Base-by-base conservation (phyloP, 2,797 vertebrate species). In the Rousettus madagascariensis region DNA sequence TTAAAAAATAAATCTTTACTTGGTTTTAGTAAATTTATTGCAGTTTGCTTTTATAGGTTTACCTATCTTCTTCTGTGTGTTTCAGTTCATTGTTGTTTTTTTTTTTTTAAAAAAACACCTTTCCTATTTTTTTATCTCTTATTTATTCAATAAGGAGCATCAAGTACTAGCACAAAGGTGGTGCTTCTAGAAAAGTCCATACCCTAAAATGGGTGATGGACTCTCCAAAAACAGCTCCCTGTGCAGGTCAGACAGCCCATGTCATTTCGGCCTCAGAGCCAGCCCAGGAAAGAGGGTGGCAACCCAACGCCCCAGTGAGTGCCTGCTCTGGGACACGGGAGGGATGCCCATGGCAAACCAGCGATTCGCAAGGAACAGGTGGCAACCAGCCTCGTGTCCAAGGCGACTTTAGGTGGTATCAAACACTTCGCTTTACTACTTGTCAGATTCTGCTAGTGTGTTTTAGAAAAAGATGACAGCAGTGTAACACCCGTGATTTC, bases 11-110 rank as follows among this genome's bases (percentile, higher is more conserved):
- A 74, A 63, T 55, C 13, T 49, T 86, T 53, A 68, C 68, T 51
- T 75, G 26, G 53, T 63, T 89, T 96, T 53, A 89, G 83, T 59
- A 15, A 36, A 46, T 83, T 86, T 66, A 77, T 43, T 86, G 68
- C 33, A 66, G 26, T 85, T 93, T 83, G 30, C 17, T 86, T 90
- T 90, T 55, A 86, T 55, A 65, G 9, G 80, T 66, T 11, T 77
- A 59, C 63, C 28, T 85, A n/a, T 75, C 84, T 75, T 78, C 41
- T 80, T 86, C 53, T 36, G 16, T 63, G 20, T 69, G 51, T 49
- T 55, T 92, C 38, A 77, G 51, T n/a, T 86, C 65, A 22, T 79
- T 57, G 19, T 66, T n/a, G 33, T 33, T 33, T 33, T 33, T 33
- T 33, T 33, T 33, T 33, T 33, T 33, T 33, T 33, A 33, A 33